phyloP scores from a whole-genome alignment of 2,797 vertebrate species.

The Pagetopsis macropterus region DNA sequence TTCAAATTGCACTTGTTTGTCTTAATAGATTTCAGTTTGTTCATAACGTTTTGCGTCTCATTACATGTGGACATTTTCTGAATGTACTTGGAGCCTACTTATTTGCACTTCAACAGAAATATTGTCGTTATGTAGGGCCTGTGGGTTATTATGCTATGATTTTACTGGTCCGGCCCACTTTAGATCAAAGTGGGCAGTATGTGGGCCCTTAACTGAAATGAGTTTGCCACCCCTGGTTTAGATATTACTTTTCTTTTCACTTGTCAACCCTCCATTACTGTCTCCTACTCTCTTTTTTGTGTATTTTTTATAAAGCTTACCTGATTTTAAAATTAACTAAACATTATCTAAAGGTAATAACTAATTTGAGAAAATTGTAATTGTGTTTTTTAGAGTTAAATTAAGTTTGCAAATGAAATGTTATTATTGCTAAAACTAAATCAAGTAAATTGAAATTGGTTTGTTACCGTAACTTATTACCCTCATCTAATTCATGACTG shows the following conservation, averaged over 20 bases:
- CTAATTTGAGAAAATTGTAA: not conserved
- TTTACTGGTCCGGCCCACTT: too few relatives aligned
- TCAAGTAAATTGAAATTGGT: not conserved
- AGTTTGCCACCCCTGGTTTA: too few relatives aligned
- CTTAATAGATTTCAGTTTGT: too few relatives aligned
- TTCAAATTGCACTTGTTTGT: too few relatives aligned
- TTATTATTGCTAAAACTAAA: not conserved
- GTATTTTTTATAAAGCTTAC: not conserved
- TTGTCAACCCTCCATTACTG: not conserved
- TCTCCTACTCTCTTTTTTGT: not conserved
- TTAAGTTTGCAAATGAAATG: not conserved
- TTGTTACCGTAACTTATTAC: not conserved
- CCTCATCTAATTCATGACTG: not conserved
- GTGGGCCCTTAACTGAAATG: too few relatives aligned
- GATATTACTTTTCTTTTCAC: not conserved
- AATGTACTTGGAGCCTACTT: too few relatives aligned
- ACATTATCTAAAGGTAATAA: not conserved
- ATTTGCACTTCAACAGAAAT: too few relatives aligned
- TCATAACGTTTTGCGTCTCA: too few relatives aligned
- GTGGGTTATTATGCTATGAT: too few relatives aligned
- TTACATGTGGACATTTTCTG: too few relatives aligned
- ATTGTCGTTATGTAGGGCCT: too few relatives aligned
- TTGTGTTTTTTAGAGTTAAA: not conserved
- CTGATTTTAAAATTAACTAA: not conserved
- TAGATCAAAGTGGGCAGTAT: too few relatives aligned